A percentile compares a stretch with the other conserved stretches of the same genome.
These are phyloP conservation scores for Drosophila kokeensis DNA, from an alignment of 2,888 invertebrate genomes.

Conservation along the genomic window DNA sequence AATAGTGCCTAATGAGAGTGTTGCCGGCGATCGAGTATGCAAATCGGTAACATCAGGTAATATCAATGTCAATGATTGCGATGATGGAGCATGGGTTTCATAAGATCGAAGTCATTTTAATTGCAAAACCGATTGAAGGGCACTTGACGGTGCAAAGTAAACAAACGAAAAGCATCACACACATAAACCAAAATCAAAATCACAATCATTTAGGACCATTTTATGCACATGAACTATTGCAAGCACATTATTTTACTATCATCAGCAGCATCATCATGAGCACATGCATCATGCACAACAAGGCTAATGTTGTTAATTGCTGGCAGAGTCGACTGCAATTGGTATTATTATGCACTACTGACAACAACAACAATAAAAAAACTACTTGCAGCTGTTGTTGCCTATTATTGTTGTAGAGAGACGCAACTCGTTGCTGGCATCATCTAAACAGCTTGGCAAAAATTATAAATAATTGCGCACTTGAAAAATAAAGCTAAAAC, in stretches of 20 bases:
- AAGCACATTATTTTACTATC: conserved; percentile 30
- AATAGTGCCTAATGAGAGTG: conserved; percentile 52
- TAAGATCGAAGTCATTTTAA: conserved; percentile 28
- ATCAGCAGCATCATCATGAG: conserved; percentile 8
- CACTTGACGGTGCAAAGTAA: conserved; percentile 15
- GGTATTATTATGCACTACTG: conserved; percentile 47
- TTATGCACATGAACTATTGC: conserved; percentile 53
- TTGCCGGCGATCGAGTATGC: conserved; percentile 48
- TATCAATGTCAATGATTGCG: conserved; percentile 29
- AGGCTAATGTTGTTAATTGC: conserved; percentile 67
- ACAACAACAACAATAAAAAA: conserved; percentile 27
- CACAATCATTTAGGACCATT: conserved; percentile 59
- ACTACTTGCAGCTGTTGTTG: conserved; percentile 23
- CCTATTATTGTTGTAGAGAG: conserved; percentile 1
- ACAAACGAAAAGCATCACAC: conserved; percentile 10
- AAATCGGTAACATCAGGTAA: conserved; percentile 42
- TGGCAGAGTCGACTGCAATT: conserved; percentile 53
- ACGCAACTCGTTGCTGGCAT: conserved; percentile 8
- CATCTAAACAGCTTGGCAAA: conserved; percentile 33
- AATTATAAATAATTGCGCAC: conserved; percentile 65
- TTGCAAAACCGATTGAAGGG: conserved; percentile 35
- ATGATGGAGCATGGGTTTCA: neutral
- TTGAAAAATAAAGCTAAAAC: conserved; percentile 58
- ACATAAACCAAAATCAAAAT: conserved; percentile 35
- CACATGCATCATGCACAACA: conserved; percentile 72